phyloP scores from a whole-genome alignment of 2,888 invertebrate species.

The Coenonympha glycerion region DNA sequence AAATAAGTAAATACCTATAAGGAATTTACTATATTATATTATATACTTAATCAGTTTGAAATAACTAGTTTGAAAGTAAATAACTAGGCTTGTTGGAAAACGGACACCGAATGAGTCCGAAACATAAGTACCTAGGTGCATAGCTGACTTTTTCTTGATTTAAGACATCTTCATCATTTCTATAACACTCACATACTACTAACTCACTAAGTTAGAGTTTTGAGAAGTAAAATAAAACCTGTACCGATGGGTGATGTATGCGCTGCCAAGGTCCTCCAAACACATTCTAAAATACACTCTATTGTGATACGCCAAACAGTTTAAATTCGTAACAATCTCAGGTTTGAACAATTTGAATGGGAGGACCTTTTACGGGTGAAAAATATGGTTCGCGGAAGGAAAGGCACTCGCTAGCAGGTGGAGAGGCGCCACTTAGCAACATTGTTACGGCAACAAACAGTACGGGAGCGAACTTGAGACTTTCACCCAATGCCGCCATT shows the following conservation, averaged over 20 bases:
- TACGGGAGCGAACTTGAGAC: slow-evolving; percentile 21
- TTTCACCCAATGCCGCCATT: slow-evolving; percentile 19
- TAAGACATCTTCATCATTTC: too few species aligned
- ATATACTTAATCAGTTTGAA: too few species aligned
- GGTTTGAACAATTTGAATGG: slow-evolving; percentile 17
- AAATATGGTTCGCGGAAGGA: slow-evolving; percentile 32
- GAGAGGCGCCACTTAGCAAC: slow-evolving; percentile 50
- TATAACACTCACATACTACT: too few species aligned
- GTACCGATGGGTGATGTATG: slow-evolving; percentile 32
- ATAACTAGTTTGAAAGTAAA: too few species aligned
- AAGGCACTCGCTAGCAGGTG: slow-evolving; percentile 50
- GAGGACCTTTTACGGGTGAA: slow-evolving; percentile 20
- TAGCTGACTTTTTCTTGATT: too few species aligned
- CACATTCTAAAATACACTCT: slow-evolving; percentile 12
- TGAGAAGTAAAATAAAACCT: neutral
- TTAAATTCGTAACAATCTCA: slow-evolving; percentile 10
- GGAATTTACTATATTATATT: too few species aligned
- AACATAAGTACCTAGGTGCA: too few species aligned
- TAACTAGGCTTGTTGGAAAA: too few species aligned
- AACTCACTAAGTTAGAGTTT: neutral
- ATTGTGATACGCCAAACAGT: slow-evolving; percentile 3
- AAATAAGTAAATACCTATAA: too few species aligned
- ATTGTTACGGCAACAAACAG: slow-evolving; percentile 32
- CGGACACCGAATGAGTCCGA: too few species aligned
- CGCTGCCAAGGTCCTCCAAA: slow-evolving; percentile 26